Conservation (phyloP, 2,113 vertebrate species). For the Crotalus viridis region DNA sequence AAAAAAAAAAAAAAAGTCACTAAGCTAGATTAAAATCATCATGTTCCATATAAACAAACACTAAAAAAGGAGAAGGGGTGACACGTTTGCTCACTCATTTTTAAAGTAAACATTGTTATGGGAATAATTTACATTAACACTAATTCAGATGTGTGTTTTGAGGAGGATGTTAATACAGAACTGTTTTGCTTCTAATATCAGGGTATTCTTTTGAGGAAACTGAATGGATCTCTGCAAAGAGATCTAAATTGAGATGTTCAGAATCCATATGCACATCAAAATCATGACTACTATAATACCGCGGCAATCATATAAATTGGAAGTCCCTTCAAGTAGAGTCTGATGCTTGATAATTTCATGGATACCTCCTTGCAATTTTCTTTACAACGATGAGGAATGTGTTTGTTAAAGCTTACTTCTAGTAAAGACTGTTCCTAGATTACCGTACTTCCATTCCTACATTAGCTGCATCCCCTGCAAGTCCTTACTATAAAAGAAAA, state of each 20-base stretch:
- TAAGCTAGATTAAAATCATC: neutral
- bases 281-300: neutral
- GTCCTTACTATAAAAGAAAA: neutral
- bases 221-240: neutral
- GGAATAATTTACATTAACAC: neutral
- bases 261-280: neutral
- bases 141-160: neutral
- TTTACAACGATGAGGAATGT: neutral
- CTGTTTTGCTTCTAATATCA: neutral
- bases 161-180: neutral
- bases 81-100: neutral
- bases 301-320: neutral
- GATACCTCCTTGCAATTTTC: neutral
- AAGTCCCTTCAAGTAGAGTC: neutral
- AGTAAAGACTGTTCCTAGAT: neutral
- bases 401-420: neutral
- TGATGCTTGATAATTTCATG: neutral
- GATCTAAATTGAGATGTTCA: neutral
- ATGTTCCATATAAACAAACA: neutral
- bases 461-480: neutral
- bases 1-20: neutral
- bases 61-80: neutral
- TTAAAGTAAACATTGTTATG: neutral
- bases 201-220: neutral
- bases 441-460: too few relatives aligned